These are phyloP conservation scores for Mus caroli DNA, from an alignment of 2,797 vertebrate species.

Conservation along the genomic window DNA sequence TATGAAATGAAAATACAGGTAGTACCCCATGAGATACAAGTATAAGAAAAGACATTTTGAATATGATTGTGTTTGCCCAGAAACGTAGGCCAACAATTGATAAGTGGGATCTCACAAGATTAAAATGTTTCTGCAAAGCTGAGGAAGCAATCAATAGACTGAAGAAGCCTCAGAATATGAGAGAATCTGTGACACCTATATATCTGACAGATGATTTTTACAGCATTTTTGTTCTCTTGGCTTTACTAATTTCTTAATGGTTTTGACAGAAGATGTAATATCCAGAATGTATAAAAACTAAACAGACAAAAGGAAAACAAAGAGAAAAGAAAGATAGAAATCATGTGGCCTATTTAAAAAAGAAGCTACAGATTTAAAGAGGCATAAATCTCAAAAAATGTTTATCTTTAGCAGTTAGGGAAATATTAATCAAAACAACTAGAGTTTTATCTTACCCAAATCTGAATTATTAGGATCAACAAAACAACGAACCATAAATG, in stretches of 20 bases:
- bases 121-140: not conserved
- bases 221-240: not conserved
- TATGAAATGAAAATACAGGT: not conserved
- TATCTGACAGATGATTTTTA: not conserved
- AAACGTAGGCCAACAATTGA: not conserved
- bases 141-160: not conserved
- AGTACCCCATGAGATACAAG: too few relatives aligned
- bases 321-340: not conserved
- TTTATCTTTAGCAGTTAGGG: not conserved
- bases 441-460: not conserved
- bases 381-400: not conserved
- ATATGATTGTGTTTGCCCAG: not conserved
- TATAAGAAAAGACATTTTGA: not conserved
- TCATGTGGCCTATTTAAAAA: not conserved
- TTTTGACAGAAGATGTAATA: not conserved
- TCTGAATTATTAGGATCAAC: not conserved
- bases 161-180: not conserved
- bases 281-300: not conserved
- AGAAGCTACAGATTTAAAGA: not conserved
- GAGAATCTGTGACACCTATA: not conserved
- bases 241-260: not conserved
- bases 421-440: not conserved
- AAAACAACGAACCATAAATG: not conserved
- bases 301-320: not conserved
- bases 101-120: not conserved